phyloP scores from a whole-genome alignment of 2,113 vertebrate species.

The Apteryx owenii region DNA sequence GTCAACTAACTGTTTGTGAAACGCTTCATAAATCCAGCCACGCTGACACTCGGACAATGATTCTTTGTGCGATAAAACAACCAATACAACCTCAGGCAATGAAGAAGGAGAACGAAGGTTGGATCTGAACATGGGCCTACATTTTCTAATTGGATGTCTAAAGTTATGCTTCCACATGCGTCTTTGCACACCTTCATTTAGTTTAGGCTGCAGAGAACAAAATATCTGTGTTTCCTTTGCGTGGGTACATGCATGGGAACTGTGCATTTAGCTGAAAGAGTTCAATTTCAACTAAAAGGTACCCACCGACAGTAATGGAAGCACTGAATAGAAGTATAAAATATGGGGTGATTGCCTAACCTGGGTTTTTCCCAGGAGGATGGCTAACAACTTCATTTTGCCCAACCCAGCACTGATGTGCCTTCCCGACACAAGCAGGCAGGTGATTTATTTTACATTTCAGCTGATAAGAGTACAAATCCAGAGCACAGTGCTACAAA shows the following conservation, averaged over 20 bases:
- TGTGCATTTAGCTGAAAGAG: not conserved
- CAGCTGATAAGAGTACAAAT: not conserved
- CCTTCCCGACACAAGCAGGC: not conserved
- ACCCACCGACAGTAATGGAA: not conserved
- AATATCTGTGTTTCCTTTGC: not conserved
- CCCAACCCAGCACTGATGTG: rapidly evolving
- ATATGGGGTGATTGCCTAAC: not conserved
- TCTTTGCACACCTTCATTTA: not conserved
- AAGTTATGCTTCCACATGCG: not conserved
- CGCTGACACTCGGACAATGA: not conserved
- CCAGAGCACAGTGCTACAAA: not conserved
- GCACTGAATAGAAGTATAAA: not conserved
- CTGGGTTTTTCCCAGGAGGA: not conserved
- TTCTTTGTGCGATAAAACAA: not conserved
- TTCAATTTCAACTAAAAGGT: not conserved
- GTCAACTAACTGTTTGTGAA: not conserved
- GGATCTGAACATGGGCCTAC: not conserved
- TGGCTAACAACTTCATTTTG: not conserved
- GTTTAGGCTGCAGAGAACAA: not conserved
- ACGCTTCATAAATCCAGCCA: not conserved
- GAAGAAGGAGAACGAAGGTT: not conserved
- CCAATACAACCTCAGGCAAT: not conserved
- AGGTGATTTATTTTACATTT: not conserved
- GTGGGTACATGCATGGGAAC: not conserved
- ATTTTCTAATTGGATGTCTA: not conserved